Conservation (phyloP, 2,113 vertebrate genomes). For the Stegastes partitus region DNA sequence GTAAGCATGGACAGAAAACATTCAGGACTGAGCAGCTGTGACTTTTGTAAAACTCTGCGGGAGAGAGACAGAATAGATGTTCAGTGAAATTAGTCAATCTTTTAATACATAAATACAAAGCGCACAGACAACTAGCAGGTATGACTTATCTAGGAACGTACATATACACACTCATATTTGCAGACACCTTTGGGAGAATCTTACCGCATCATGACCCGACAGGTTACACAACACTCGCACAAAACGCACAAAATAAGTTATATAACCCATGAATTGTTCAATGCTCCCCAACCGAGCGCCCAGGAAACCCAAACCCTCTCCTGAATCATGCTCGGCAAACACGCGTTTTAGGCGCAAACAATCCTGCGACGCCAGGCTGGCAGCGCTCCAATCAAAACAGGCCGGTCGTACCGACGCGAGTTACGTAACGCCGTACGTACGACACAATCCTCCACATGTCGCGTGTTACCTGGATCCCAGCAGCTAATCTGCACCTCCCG, state of each 20-base stretch:
- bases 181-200: not conserved
- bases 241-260: conserved; percentile 54
- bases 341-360: conserved; percentile 12
- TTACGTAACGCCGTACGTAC: conserved; percentile 4
- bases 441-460: not conserved
- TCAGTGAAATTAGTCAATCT: too few relatives aligned
- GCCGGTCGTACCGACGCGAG: not conserved
- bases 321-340: conserved; percentile 6
- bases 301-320: conserved; percentile 22
- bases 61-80: too few relatives aligned
- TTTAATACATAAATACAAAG: too few relatives aligned
- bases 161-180: not conserved
- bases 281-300: conserved; percentile 19
- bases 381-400: conserved; percentile 35
- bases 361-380: conserved; percentile 13
- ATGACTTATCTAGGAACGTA: too few relatives aligned
- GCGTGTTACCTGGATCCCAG: not conserved
- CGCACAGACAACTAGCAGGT: too few relatives aligned
- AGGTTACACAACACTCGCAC: conserved; percentile 51
- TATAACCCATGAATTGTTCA: conserved; percentile 59
- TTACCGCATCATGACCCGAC: not conserved
- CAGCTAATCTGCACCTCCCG: not conserved
- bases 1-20: too few relatives aligned
- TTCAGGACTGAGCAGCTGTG: too few relatives aligned
- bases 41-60: too few relatives aligned